These are phyloP conservation scores for Cettia cetti DNA, from an alignment of 2,113 vertebrate species.

Conservation along the genomic window DNA sequence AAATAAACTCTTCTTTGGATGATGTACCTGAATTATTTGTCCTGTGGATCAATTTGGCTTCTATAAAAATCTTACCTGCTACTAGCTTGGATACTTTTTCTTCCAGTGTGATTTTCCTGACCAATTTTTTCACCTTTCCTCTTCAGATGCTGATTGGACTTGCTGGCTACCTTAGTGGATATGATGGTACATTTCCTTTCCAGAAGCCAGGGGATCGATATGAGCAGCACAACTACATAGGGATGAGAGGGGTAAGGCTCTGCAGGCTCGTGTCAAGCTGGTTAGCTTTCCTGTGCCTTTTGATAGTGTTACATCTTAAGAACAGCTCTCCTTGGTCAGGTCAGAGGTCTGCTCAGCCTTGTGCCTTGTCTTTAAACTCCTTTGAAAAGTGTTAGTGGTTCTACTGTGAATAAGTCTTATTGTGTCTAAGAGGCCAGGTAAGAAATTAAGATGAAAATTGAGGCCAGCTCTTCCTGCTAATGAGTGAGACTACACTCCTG, in stretches of 20 bases:
- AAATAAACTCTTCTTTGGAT: neutral
- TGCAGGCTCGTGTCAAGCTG: neutral
- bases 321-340: neutral
- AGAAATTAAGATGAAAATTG: neutral
- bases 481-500: neutral
- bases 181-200: slow-evolving; percentile 94
- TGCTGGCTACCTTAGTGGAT: slow-evolving; percentile 92
- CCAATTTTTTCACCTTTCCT: neutral
- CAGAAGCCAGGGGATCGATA: slow-evolving; percentile 94
- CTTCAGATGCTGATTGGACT: slow-evolving; percentile 94
- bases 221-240: slow-evolving; percentile 89
- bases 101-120: neutral
- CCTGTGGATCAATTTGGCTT: neutral
- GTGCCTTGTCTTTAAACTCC: neutral
- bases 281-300: neutral
- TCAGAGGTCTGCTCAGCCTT: neutral
- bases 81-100: neutral
- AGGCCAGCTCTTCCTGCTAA: neutral
- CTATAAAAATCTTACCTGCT: neutral
- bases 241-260: slow-evolving; percentile 95
- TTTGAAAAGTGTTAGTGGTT: neutral
- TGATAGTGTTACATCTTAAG: neutral
- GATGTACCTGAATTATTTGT: neutral
- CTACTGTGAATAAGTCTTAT: neutral
- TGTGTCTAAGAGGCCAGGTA: neutral